A percentile compares a stretch with the other conserved stretches of the same genome.
Evolutionary conservation across 2,113 vertebrate genomes (phyloP).

Genomic region (Regulus satrapa): DNA sequence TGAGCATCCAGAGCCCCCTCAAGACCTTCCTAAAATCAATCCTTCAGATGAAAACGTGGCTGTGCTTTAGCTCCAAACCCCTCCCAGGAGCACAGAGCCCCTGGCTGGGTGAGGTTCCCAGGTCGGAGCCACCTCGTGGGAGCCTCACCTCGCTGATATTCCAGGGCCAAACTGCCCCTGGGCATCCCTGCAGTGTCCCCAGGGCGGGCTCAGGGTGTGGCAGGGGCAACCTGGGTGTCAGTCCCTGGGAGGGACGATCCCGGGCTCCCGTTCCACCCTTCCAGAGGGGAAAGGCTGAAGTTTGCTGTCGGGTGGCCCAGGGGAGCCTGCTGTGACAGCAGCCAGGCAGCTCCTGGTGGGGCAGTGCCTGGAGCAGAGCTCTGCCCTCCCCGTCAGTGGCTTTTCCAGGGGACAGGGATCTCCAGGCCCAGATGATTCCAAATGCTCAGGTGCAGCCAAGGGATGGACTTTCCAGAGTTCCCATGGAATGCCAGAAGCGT

Average conservation of each 20-base stretch:
- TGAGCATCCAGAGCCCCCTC: background rate
- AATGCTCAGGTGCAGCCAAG: background rate
- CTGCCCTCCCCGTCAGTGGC: rapidly evolving
- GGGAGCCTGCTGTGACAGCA: no score
- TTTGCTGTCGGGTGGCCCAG: no score
- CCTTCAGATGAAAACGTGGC: rapidly evolving
- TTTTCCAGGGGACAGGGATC: background rate
- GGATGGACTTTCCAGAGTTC: background rate
- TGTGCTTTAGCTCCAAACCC: background rate
- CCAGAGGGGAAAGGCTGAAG: background rate
- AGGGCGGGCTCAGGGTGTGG: rapidly evolving
- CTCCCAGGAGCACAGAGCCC: background rate
- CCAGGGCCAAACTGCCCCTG: background rate
- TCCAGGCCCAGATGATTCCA: background rate
- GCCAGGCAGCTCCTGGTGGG: no score
- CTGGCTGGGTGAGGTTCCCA: background rate
- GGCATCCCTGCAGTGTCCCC: background rate
- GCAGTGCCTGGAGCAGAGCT: no score
- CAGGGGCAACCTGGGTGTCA: rapidly evolving
- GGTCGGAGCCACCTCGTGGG: rapidly evolving
- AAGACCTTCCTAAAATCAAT: background rate
- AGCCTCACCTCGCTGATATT: background rate
- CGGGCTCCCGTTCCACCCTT: background rate
- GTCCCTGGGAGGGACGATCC: background rate
- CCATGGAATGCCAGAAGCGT: no score